Conservation (phyloP, 2,113 vertebrate genomes). For the Etheostoma spectabile region DNA sequence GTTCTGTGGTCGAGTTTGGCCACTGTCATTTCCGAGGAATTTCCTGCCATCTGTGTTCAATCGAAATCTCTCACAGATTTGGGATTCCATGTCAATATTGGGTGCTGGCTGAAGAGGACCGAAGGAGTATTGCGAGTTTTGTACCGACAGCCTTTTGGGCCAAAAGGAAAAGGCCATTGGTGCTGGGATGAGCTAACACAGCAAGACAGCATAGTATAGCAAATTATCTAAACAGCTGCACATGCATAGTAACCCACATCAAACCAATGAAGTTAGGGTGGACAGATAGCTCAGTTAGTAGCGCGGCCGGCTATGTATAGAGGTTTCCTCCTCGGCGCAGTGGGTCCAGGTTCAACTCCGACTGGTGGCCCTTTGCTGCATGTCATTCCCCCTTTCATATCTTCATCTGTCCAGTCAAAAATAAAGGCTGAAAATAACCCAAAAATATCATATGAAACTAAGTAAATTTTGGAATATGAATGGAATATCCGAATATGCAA, state of each 20-base stretch:
- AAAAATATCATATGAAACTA: neutral
- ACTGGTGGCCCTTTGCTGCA: too few species aligned
- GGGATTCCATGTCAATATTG: conserved; percentile 95
- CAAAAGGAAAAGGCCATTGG: conserved; percentile 74
- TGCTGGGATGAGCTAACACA: conserved; percentile 15
- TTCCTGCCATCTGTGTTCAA: conserved; percentile 98
- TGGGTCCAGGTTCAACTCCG: too few species aligned
- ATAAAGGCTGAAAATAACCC: too few species aligned
- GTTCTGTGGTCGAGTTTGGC: conserved; percentile 95
- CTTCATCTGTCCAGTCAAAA: too few species aligned
- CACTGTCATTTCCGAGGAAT: conserved; percentile 98
- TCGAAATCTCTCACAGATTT: conserved; percentile 97
- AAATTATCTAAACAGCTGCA: neutral
- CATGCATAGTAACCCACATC: neutral
- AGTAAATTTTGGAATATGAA: neutral
- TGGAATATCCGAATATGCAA: neutral
- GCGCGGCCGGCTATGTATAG: too few species aligned
- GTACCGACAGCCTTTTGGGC: conserved; percentile 81
- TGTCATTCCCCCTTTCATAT: too few species aligned
- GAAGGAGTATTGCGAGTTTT: conserved; percentile 85
- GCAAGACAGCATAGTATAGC: neutral
- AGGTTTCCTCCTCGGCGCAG: too few species aligned
- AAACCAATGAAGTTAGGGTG: neutral
- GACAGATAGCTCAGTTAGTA: too few species aligned
- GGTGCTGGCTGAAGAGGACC: conserved; percentile 86